Evolutionary conservation across 2,113 vertebrate species (phyloP), one percentile per base, ranked within the genome.

Genomic region (Phylloscopus whistleri): DNA sequence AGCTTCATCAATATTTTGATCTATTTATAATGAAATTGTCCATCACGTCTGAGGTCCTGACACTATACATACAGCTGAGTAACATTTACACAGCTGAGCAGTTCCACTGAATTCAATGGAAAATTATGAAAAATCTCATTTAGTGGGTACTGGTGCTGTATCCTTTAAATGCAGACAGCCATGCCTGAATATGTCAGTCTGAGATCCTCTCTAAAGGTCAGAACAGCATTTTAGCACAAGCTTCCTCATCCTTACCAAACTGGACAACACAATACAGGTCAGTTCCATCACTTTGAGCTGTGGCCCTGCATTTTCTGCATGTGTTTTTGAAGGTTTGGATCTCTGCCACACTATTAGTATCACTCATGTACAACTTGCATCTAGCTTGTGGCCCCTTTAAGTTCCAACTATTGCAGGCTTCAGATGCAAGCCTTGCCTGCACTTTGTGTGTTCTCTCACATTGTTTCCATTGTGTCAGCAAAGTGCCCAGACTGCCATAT

Each of bases 11-110:
- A 41, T 44, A 55, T 81, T 95, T 88, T 95, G 64, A 86, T 78
- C 75, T 95, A 48, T 86, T 94, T 78, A 53, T 87, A 87, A 91
- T 87, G 58, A 88, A 94, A 28, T 92, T 95, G 52, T 87, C 80
- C 79, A 60, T 68, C 60, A 63, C 35, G 7, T 72, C 62, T 74
- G 69, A 78, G 44, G 60, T 90, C 56, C 49, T 91, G 88, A 89
- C 62, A 64, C 35, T 33, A 16, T 28, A 68, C 15, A 19, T 56
- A 33, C 18, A 84, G 31, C n/a, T 86, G 26, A 78, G 31, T 60
- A 89, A 78, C 28, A 77, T 75, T 94, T 78, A 66, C 33, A 53
- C 60, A 43, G 35, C 35, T 44, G n/a, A 86, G n/a, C 26, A 81
- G 20, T 49, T 59, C 56, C 26, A 79, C 23, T 48, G 63, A 90